Evolutionary conservation across 2,888 invertebrate species (phyloP), one percentile per base, ranked within the genome.

Genomic region (Embidobia sp.): DNA sequence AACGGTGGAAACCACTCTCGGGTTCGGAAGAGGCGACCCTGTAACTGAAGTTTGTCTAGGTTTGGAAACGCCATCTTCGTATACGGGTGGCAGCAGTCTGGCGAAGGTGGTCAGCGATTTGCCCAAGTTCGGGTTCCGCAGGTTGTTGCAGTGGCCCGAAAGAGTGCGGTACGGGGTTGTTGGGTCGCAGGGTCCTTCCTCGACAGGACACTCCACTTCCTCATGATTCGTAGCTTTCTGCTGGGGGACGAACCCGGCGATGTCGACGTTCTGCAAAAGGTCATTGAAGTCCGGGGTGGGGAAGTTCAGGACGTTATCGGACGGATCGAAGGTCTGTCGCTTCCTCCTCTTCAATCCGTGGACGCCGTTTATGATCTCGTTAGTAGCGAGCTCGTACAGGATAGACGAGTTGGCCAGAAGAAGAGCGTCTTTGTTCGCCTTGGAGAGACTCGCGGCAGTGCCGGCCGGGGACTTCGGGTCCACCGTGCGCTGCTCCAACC

Each of bases 401-500:
- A 97, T 91, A 0, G 97, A 97, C 0, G 95, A 94, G 84, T 97
- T 97, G 6, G 97, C 96, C 18, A 97, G 90, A 72, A 94, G 92
- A 5, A 97, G 89, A 0, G 97, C 96, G 83, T 95, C 94, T 86
- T 93, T 93, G 88, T 95, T 97, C 16, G 97, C 96, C 85, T 97
- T 96, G 64, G 96, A 96, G 90, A 97, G 97, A 0, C 96, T 96
- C 0, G 96, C 97, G 0, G 96, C 96, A 0, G 94, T 96, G 1
- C 97, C 97, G 8, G 94, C 93, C 0, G 97, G 94, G 0, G 96
- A 96, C 84, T 95, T 95, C 0, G 97, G 95, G 86, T 96, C 96
- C 0, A 95, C 95, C 22, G 82, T 80, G 49, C 83, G 84, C 11
- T 87, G 87, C 19, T 87, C 79, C 10, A 94, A 91, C 95, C 96